These are phyloP conservation scores for Philhelius pedissequus DNA, from an alignment of 2,888 invertebrate species.

Conservation along the genomic window DNA sequence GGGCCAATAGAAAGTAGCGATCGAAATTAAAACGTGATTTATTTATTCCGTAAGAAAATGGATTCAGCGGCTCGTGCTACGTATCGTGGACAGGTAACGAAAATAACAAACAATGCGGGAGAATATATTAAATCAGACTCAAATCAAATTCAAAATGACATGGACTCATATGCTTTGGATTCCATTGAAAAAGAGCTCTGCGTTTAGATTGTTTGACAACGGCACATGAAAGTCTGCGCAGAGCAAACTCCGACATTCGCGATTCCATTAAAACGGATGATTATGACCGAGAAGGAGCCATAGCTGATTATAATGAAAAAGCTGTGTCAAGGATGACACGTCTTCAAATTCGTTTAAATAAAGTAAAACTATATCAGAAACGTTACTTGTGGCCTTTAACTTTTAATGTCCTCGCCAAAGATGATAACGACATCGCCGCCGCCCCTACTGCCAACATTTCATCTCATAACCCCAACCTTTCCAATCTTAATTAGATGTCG, in stretches of 20 bases:
- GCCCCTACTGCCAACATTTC: neutral
- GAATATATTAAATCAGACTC: neutral
- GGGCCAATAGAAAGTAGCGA: neutral
- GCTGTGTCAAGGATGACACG: no score
- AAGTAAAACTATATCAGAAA: slow-evolving; percentile 19
- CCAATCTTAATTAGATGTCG: neutral
- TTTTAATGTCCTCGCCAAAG: neutral
- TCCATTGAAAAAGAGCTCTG: neutral
- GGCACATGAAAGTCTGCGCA: no score
- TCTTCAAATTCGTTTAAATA: no score
- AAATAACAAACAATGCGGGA: neutral
- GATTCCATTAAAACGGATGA: slow-evolving; percentile 14
- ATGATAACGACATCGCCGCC: neutral
- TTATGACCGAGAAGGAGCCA: no score
- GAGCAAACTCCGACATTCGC: slow-evolving; percentile 9
- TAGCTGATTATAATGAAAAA: no score
- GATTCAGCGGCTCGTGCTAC: neutral
- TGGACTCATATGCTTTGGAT: neutral
- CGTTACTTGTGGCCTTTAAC: neutral
- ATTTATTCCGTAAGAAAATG: neutral
- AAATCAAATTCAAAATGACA: neutral
- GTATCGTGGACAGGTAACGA: neutral
- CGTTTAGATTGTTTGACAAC: no score
- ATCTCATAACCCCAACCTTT: neutral
- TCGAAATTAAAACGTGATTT: neutral